Conservation (phyloP, 2,113 vertebrate genomes). For the Melanocharis versteri region DNA sequence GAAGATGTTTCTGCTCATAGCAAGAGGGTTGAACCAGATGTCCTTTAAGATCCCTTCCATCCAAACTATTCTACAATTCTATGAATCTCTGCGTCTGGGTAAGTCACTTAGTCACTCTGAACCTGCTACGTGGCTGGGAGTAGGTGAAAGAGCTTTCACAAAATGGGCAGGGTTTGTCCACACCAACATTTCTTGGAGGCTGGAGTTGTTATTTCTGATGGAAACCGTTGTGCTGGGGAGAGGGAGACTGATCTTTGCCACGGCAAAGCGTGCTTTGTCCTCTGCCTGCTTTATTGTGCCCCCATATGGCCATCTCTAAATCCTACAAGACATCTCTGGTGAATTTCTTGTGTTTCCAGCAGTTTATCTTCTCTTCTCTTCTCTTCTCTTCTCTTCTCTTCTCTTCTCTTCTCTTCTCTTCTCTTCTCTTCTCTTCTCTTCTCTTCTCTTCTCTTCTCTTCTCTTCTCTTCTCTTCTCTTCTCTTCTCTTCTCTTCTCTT, state of each 20-base stretch:
- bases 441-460: background rate
- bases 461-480: background rate
- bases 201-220: background rate
- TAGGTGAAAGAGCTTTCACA: background rate
- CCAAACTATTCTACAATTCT: background rate
- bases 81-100: background rate
- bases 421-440: background rate
- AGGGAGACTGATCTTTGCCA: background rate
- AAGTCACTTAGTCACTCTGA: background rate
- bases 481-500: background rate
- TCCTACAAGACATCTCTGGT: background rate
- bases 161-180: background rate
- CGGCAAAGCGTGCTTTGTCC: background rate
- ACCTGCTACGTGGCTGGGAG: background rate
- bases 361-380: background rate
- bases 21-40: background rate
- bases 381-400: background rate
- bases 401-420: background rate
- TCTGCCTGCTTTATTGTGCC: background rate
- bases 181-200: background rate
- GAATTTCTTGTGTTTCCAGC: background rate
- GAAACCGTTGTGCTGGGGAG: background rate
- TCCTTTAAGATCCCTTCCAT: background rate
- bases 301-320: background rate
- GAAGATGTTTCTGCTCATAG: background rate